Base-by-base conservation (phyloP, 1,140 invertebrate species). In the Nylanderia fulva region DNA sequence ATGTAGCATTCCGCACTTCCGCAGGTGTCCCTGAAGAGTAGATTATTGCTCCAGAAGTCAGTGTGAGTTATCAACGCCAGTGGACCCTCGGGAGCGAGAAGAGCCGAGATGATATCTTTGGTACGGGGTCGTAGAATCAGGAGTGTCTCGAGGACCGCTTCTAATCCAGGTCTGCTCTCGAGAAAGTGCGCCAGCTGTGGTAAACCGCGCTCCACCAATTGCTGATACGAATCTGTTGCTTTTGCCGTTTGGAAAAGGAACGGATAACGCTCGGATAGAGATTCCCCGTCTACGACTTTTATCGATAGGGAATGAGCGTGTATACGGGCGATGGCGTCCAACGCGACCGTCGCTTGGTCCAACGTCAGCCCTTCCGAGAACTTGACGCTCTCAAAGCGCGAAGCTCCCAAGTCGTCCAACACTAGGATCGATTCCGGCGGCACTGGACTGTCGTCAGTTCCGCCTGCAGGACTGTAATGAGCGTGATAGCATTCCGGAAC, bases 21-120 rank as follows among this genome's bases (percentile, higher is more conserved):
- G 52, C 13, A 1, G 8, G 88, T 92, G 85, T 96, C 95, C 45
- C 95, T 94, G 89, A 98, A 98, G 75, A 97, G 95, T 8, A 98
- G 94, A 94, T 98, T 98, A 86, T 97, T 97, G 91, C 97, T 97
- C 97, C 97, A 98, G 91, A 98, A 98, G 90, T 98, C 97, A 0
- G 97, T 97, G 91, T 98, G 97, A 0, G 97, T 97, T 69, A 97
- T 96, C 13, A 97, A 94, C 0, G 96, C 96, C 56, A 97, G 94
- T 0, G 97, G 97, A 88, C 96, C 96, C 68, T 96, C 94, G 0
- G 96, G 96, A 0, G 96, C 95, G 11, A 97, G 93, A 2, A 97
- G 93, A 2, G 95, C 95, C 1, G 96, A 96, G 24, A 97, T 96
- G 29, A 96, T 94, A 45, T 96, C 95, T 87, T 96, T 96, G 1